Base-by-base conservation (phyloP, 2,113 vertebrate species). In the Ranitomeya imitator region DNA sequence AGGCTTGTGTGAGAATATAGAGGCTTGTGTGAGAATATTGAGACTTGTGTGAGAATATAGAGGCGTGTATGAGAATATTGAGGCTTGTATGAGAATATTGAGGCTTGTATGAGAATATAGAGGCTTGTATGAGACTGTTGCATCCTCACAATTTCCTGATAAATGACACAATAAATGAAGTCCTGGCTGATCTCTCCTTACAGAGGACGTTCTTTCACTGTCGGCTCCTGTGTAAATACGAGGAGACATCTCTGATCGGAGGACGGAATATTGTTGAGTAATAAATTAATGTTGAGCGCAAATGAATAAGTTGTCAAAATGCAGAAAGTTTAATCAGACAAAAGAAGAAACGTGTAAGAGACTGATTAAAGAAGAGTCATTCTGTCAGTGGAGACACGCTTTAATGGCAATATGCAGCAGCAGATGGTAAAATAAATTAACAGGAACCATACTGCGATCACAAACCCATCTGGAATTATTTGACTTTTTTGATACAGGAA, bases 401-500 rank as follows among this genome's bases (percentile, higher is more conserved):
- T 71, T 23, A 76, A 84, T 67, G 87, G 71, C 87, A 88, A 63
- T 88, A 76, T 52, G 45, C 63, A 52, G 61, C 71, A 83, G 23
- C 87, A 88, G 87, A 88, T 88, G 87, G 87, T 65, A 84, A 88
- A 83, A 84, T 88, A 84, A 88, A 88, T 88, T 76, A 88, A 77
- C 59, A 88, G 80, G 81, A 83, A 78, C 87, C 87, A 77, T 77
- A 78, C 87, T 88, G 87, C 83, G 80, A 84, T 88, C 87, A 84
- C 80, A 88, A 84, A 84, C 60, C 87, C 87, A 88, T 88, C 87
- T 88, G 87, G 80, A 83, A 54, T 83, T 63, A 88, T 83, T 61
- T 88, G 71, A 88, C 87, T 83, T 77, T 83, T 65, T 76, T 80
- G 14, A n/a, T n/a, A n/a, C n/a, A n/a, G n/a, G n/a, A n/a, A n/a